These are phyloP conservation scores for Orius laevigatus DNA, from an alignment of 1,140 invertebrate species.

Conservation along the genomic window DNA sequence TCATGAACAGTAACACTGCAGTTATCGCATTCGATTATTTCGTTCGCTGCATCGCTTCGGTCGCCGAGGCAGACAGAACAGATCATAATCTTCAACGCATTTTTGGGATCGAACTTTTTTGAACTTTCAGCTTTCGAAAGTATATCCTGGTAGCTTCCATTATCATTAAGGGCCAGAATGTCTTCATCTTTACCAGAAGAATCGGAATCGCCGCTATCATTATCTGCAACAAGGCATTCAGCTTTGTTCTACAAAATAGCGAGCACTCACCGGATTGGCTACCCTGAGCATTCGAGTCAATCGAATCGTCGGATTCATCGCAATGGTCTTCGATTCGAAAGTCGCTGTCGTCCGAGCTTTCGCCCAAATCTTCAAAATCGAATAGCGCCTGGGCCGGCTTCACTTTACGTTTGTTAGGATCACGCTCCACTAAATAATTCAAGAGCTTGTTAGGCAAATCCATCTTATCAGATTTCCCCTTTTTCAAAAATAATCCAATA, in stretches of 20 bases:
- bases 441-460: background rate
- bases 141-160: conserved; percentile 5
- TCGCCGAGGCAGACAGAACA: conserved; percentile 89
- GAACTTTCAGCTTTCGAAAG: background rate
- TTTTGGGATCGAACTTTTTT: conserved; percentile 26
- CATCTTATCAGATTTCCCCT: conserved; percentile 1
- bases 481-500: too few relatives aligned
- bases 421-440: conserved; percentile 51
- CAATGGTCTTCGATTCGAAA: conserved; percentile 80
- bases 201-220: conserved; percentile 32
- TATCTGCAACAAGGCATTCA: conserved; percentile 26
- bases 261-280: conserved; percentile 6
- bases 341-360: conserved; percentile 90
- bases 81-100: conserved; percentile 41
- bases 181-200: conserved; percentile 27
- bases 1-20: conserved; percentile 93
- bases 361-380: conserved; percentile 59
- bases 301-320: conserved; percentile 50
- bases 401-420: conserved; percentile 69
- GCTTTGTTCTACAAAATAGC: too few relatives aligned
- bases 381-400: conserved; percentile 60
- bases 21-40: conserved; percentile 92
- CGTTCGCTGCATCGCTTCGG: conserved; percentile 79
- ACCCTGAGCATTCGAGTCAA: conserved; percentile 30
- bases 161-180: conserved; percentile 29